phyloP scores from a whole-genome alignment of 2,113 vertebrate species.

The Progne subis region DNA sequence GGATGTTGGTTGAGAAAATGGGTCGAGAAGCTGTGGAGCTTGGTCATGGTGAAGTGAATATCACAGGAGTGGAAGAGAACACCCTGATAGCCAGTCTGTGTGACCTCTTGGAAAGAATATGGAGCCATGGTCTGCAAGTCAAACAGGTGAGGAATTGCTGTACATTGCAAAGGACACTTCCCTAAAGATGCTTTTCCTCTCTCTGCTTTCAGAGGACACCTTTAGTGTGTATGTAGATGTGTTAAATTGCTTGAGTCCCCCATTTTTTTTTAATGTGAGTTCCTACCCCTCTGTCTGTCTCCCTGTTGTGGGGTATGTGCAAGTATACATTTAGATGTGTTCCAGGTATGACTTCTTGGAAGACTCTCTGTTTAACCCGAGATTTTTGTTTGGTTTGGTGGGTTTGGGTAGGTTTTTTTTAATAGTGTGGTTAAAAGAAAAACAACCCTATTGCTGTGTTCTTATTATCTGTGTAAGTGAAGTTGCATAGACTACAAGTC shows the following conservation, averaged over 20 bases:
- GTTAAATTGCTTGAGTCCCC: neutral
- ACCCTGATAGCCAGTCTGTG: slow-evolving; percentile 85
- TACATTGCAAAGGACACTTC: neutral
- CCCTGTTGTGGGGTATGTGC: neutral
- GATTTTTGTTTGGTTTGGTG: neutral
- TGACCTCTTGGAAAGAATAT: slow-evolving; percentile 84
- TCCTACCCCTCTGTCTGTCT: neutral
- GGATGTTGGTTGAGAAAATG: slow-evolving; percentile 87
- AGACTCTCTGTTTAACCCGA: neutral
- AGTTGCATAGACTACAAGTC: neutral
- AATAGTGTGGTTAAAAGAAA: neutral
- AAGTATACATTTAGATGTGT: neutral
- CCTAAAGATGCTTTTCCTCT: neutral
- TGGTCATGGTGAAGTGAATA: slow-evolving; percentile 84
- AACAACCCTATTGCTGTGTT: neutral
- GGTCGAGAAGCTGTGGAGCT: slow-evolving; percentile 84
- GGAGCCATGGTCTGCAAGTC: slow-evolving; percentile 84
- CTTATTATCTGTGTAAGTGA: neutral
- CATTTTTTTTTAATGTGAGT: neutral
- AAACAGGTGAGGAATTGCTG: slow-evolving; percentile 78
- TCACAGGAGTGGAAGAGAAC: slow-evolving; percentile 86
- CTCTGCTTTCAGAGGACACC: neutral
- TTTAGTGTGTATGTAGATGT: neutral
- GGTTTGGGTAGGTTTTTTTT: neutral
- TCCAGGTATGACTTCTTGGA: neutral